These are phyloP conservation scores for Aphis gossypii DNA, from an alignment of 1,140 invertebrate species.

Conservation along the genomic window DNA sequence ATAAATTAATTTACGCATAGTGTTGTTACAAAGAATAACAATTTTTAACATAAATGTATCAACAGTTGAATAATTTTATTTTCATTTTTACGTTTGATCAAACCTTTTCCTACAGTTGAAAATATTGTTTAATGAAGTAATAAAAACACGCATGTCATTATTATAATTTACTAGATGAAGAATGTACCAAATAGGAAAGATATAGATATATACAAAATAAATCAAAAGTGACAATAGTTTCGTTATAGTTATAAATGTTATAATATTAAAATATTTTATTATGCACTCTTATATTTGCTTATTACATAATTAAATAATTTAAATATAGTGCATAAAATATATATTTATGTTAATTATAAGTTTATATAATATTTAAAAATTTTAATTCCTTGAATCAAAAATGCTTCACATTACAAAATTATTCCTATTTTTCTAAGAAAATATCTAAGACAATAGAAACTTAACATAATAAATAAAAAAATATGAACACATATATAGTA, in stretches of 20 bases:
- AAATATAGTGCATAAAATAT: not conserved
- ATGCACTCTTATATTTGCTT: conserved; percentile 34
- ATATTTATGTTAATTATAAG: not conserved
- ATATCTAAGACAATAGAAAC: conserved; percentile 29
- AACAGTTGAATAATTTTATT: too few species aligned
- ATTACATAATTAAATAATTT: conserved; percentile 9
- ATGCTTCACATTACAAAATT: not conserved
- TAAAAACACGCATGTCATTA: too few species aligned
- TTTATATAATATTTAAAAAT: not conserved
- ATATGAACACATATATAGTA: conserved; percentile 8
- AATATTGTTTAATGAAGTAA: too few species aligned
- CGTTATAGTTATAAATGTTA: not conserved
- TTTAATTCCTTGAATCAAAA: not conserved
- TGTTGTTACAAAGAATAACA: too few species aligned
- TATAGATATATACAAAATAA: not conserved
- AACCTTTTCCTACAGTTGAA: too few species aligned
- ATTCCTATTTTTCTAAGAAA: conserved; percentile 46
- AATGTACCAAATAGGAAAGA: not conserved
- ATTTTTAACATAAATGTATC: too few species aligned
- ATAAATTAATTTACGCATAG: too few species aligned
- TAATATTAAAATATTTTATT: conserved; percentile 21
- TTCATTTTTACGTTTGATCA: too few species aligned
- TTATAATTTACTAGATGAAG: not conserved
- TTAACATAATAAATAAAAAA: conserved; percentile 45
- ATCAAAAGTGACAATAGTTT: not conserved